These are phyloP conservation scores for Solenopsis invicta DNA, from an alignment of 1,140 invertebrate genomes.

Conservation along the genomic window DNA sequence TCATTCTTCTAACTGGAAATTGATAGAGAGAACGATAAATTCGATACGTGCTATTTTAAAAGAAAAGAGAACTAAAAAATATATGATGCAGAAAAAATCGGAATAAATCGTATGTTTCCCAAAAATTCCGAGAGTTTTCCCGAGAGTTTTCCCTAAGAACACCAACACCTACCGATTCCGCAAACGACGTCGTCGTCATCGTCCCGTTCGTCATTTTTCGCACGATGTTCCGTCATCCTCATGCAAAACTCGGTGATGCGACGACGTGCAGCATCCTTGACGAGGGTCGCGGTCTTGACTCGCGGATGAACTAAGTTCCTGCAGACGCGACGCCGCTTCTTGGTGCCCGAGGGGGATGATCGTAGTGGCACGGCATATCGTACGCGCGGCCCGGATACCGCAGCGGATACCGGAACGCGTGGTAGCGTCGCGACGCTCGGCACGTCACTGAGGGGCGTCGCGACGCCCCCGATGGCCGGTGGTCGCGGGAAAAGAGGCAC, in stretches of 20 bases:
- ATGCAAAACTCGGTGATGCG: constrained; percentile 78
- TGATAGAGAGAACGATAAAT: too few relatives aligned
- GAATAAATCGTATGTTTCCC: too few relatives aligned
- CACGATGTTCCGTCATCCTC: constrained; percentile 77
- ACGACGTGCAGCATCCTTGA: constrained; percentile 60
- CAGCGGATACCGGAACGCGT: constrained; percentile 28
- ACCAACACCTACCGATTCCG: constrained; percentile 70
- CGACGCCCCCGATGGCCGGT: constrained; percentile 68
- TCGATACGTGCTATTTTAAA: too few relatives aligned
- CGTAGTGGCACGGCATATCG: constrained; percentile 45
- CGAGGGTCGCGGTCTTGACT: constrained; percentile 32
- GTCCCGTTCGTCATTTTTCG: constrained; percentile 65
- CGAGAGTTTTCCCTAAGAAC: too few relatives aligned
- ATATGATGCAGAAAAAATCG: too few relatives aligned
- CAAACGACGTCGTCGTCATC: constrained; percentile 78
- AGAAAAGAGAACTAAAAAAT: too few relatives aligned
- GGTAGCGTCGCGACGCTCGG: constrained; percentile 64
- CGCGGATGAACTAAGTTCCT: constrained; percentile 76
- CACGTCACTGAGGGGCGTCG: constrained; percentile 71
- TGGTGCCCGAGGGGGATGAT: background rate
- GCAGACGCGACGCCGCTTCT: constrained; percentile 50
- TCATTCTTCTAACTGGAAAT: too few relatives aligned
- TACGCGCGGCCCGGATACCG: constrained; percentile 4
- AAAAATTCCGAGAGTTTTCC: too few relatives aligned
- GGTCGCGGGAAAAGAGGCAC: constrained; percentile 82